Conservation (phyloP, 1,140 invertebrate genomes). For the Camponotus floridanus region DNA sequence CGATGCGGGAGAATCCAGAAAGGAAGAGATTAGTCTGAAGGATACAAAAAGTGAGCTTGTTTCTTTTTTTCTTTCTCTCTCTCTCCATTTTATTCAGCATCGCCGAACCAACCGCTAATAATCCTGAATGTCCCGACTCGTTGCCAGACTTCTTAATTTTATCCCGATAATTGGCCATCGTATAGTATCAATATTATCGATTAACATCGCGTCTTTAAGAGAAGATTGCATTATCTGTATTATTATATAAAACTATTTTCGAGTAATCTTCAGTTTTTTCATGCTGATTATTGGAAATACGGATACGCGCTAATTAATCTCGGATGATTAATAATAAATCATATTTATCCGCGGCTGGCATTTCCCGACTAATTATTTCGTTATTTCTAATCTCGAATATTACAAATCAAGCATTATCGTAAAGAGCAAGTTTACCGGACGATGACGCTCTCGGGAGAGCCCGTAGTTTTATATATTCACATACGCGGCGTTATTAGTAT, state of each 20-base stretch:
- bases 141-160: conserved; percentile 63
- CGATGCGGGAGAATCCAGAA: conserved; percentile 51
- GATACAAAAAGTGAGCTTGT: background rate
- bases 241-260: background rate
- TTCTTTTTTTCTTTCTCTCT: background rate
- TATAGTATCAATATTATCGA: conserved; percentile 1
- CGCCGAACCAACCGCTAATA: conserved; percentile 37
- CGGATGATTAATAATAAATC: background rate
- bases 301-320: background rate
- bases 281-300: background rate
- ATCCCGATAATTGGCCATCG: conserved; percentile 44
- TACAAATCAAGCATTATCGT: background rate
- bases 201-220: background rate
- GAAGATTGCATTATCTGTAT: background rate
- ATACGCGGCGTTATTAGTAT: background rate
- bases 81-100: conserved; percentile 3
- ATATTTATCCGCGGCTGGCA: background rate
- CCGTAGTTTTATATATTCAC: background rate
- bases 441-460: background rate
- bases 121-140: conserved; percentile 48
- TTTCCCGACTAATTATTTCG: background rate
- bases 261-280: background rate
- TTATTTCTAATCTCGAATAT: background rate
- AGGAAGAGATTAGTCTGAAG: conserved; percentile 41
- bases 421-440: background rate